Percentiles rank a stretch among this genome's conserved stretches.
phyloP scores from a whole-genome alignment of 2,888 invertebrate species.

The Strigamia crassipes region DNA sequence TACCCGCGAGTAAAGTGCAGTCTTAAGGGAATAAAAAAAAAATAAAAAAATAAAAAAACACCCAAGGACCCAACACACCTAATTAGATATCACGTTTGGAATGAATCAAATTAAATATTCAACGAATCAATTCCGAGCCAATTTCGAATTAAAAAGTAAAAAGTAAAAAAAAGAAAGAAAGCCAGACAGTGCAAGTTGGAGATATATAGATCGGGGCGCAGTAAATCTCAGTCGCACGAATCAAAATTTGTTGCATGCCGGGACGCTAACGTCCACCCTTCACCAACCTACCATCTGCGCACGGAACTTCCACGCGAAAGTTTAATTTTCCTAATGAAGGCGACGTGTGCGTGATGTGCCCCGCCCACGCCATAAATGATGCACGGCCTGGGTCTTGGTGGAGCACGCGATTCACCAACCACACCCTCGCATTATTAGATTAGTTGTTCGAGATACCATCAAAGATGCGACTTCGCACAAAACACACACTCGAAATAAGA shows the following conservation, averaged over 20 bases:
- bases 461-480: not conserved
- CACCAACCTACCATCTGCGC: not conserved
- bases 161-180: not conserved
- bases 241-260: not conserved
- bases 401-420: slow-evolving; percentile 27
- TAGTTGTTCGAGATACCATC: slow-evolving; percentile 25
- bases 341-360: slow-evolving; percentile 41
- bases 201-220: not conserved
- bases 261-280: not conserved
- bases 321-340: slow-evolving; percentile 44
- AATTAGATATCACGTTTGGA: not conserved
- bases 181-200: not conserved
- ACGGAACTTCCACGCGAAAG: slow-evolving; percentile 20
- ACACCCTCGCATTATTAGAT: slow-evolving; percentile 43
- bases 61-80: not conserved
- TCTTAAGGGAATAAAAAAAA: not conserved
- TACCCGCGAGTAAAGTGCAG: not conserved
- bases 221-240: slow-evolving; percentile 7
- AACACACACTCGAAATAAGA: not conserved
- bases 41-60: not conserved
- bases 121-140: not conserved
- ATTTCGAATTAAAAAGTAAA: not conserved
- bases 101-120: not conserved
- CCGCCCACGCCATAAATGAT: slow-evolving; percentile 44
- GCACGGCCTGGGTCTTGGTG: slow-evolving; percentile 43